Base-by-base conservation (phyloP, 1,140 invertebrate species). In the Atopsyche davidsoni region DNA sequence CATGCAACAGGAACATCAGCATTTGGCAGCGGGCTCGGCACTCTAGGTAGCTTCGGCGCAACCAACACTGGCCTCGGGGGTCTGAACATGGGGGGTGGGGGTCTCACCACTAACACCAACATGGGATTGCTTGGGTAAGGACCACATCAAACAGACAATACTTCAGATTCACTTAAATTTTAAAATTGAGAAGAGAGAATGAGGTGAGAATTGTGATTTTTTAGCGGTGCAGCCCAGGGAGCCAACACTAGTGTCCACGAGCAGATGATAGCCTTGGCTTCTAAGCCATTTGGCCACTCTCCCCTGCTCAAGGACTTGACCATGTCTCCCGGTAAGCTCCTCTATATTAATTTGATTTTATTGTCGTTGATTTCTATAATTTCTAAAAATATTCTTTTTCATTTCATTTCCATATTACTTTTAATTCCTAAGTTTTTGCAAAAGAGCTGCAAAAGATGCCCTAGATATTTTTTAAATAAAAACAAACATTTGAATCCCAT, bases 201-300 rank as follows among this genome's bases (percentile, higher is more conserved):
- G n/a, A n/a, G n/a, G n/a, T n/a, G n/a, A n/a, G n/a, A n/a, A n/a
- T n/a, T n/a, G n/a, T n/a, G n/a, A n/a, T n/a, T 16, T 51, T 46
- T 1, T 35, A 48, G 39, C 17, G 35, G 36, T 11, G 35, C 40
- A 24, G 32, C 35, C 59, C 43, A 62, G 62, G n/a, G 58, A 59
- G n/a, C 60, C 59, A 25, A 68, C 72, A 55, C 74, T 65, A 10
- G 73, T n/a, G 38, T 81, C 4, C 79, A 80, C 63, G 81, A 85
- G 56, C 84, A 85, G 63, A 79, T 86, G 39, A 63, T 83, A 35
- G 76, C 82, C 6, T 69, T 87, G 6, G 78, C 82, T 3, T 48
- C 79, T 2, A 81, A 83, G 6, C 86, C 86, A 2, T 90, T 85
- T 59, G 86, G 86, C n/a, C 84, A 87, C 64, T 84, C 82, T 32